phyloP scores from a whole-genome alignment of 1,140 invertebrate genomes.

The Orius insidiosus region DNA sequence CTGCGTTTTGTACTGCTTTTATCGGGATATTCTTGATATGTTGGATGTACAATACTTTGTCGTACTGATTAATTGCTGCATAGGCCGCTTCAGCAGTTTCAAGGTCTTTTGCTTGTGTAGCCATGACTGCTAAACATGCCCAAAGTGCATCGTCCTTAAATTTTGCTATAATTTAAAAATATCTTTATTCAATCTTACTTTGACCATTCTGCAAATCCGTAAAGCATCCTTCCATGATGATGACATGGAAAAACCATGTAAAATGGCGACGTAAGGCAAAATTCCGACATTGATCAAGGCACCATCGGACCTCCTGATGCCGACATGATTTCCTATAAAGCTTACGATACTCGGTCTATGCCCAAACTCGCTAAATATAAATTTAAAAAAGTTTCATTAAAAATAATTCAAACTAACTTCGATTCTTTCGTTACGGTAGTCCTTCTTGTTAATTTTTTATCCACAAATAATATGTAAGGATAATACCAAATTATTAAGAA shows the following conservation, averaged over 20 bases:
- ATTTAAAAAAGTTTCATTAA: not conserved
- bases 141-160: slow-evolving; percentile 65
- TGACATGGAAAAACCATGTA: slow-evolving; percentile 42
- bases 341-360: slow-evolving; percentile 56
- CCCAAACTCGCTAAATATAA: slow-evolving; percentile 49
- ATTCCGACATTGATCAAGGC: slow-evolving; percentile 42
- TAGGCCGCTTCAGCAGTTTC: slow-evolving; percentile 82
- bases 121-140: slow-evolving; percentile 76
- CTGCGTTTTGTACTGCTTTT: slow-evolving; percentile 49
- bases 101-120: slow-evolving; percentile 59
- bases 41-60: slow-evolving; percentile 81
- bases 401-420: slow-evolving; percentile 29
- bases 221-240: slow-evolving; percentile 59
- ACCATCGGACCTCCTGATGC: slow-evolving; percentile 50
- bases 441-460: slow-evolving; percentile 48
- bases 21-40: slow-evolving; percentile 51
- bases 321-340: slow-evolving; percentile 63
- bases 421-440: slow-evolving; percentile 46
- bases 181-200: slow-evolving; percentile 31
- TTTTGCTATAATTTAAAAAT: slow-evolving; percentile 9
- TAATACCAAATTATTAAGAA: slow-evolving; percentile 73
- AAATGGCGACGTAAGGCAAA: slow-evolving; percentile 44
- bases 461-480: slow-evolving; percentile 54
- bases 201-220: slow-evolving; percentile 55
- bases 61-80: slow-evolving; percentile 73